Base-by-base conservation (phyloP, 2,113 vertebrate genomes). In the Myotis brandtii region DNA sequence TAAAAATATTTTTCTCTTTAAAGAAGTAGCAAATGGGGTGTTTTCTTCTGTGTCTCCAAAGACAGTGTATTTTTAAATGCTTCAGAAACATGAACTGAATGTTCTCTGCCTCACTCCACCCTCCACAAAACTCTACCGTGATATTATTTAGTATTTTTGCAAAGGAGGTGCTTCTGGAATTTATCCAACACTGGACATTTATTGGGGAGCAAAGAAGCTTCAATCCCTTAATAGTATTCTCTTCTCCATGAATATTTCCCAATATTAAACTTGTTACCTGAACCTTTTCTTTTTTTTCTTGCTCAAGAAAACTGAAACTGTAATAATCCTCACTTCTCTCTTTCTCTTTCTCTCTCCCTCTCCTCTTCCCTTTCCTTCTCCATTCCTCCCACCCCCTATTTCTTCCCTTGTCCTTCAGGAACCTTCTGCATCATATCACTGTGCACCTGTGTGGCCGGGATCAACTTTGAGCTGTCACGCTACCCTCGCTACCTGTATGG, bases 391-490 rank as follows among this genome's bases (percentile, higher is more conserved):
- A 34, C 67, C 67, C 14, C 48, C 1, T 52, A 1, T 83, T 5
- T 64, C 75, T 40, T 32, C 82, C 93, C 95, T 92, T 87, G 0
- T 75, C 95, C 93, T 98, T 77, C 98, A 99, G 99, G 99, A 96
- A 99, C 99, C 90, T 99, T 99, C 99, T 99, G 99, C 98, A 99
- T 99, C 98, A 99, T 99, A 97, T 99, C 99, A 98, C 99, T 99
- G 98, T 99, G 99, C 97, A 99, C 99, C 91, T 99, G 99, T 1
- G 99, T 99, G 95, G 99, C 99, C 16, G 99, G 99, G 97, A 99
- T 99, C 98, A 99, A 99, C 99, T 99, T 99, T 1, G 99, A 99
- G 99, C 99, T 99, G 10, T 99, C 99, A 64, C 99, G 99, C 87
- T 99, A 99, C 92, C 99, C 99, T 1, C 99, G 99, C 83, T 99